Base-by-base conservation (phyloP, 2,797 vertebrate species). In the Alauda arvensis region DNA sequence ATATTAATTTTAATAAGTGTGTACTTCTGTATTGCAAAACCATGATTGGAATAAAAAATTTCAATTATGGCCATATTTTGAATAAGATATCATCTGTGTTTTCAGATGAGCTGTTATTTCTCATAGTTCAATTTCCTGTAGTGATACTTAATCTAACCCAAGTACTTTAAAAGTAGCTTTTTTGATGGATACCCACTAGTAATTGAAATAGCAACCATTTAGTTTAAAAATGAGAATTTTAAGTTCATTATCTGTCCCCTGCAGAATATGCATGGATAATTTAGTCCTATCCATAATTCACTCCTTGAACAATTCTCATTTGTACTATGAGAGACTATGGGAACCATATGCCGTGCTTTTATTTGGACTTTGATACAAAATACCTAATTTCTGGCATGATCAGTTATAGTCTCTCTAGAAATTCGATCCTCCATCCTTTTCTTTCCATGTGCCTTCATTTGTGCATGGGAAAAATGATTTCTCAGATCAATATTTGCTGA, bases 221-320 rank as follows among this genome's bases (percentile, higher is more conserved):
- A 21, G 46, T 72, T 82, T 76, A 80, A 87, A 92, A 92, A 90
- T 83, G 25, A 66, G 52, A 82, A 86, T 71, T 66, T 81, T 55
- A 48, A 87, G 70, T 59, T 94, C 60, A 11, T 23, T 70, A 48
- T 90, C 62, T 68, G 48, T 83, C 53, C 63, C 28, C 48, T 49
- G 18, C 39, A 88, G 53, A 52, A 85, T 68, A 86, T 65, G 12
- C 69, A 59, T 60, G 26, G 56, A 21, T 48, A 83, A 94, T 84
- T 77, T 42, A 55, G 53, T 72, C 48, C 24, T 71, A 51, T 39
- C 60, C 31, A 68, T 80, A 92, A 55, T 6, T 70, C 25, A 51
- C 3, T 63, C 11, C 70, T 76, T 28, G 43, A 89, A 55, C 2
- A 69, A 31, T 23, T 84, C 69, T 78, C 42, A 33, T 89, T 94